Evolutionary conservation across 2,113 vertebrate species (phyloP).

Genomic region (Odontophorus gujanensis): DNA sequence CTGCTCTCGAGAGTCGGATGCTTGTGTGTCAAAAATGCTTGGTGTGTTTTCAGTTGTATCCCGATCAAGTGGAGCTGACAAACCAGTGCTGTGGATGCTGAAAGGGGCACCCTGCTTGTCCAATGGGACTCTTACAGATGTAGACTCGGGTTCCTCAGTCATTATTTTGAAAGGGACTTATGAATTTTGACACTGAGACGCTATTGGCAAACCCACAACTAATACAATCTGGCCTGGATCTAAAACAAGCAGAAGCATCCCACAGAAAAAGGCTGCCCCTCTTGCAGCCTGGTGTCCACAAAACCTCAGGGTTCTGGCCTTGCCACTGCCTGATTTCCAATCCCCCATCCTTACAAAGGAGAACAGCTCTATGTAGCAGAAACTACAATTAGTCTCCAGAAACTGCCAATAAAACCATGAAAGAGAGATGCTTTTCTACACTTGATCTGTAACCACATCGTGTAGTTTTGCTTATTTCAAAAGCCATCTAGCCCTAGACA

Average conservation of each 20-base stretch:
- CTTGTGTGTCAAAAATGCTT: constrained; percentile 19
- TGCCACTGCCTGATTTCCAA: background rate
- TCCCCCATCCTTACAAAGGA: rapidly evolving
- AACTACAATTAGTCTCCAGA: background rate
- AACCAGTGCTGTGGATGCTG: background rate
- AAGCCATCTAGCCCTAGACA: background rate
- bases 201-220: background rate
- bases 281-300: background rate
- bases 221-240: background rate
- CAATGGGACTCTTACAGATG: background rate
- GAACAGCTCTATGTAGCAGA: background rate
- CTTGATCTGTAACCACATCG: background rate
- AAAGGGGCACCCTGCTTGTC: background rate
- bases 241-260: background rate
- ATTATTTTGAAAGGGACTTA: background rate
- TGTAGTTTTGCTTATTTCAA: background rate
- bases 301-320: background rate
- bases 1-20: background rate
- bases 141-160: background rate
- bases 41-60: constrained; percentile 3
- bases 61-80: constrained; percentile 38
- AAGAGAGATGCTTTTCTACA: background rate
- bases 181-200: background rate
- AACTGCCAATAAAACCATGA: background rate
- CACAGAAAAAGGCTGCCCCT: background rate